phyloP scores from a whole-genome alignment of 1,140 invertebrate genomes.

The Agraylea sexmaculata region DNA sequence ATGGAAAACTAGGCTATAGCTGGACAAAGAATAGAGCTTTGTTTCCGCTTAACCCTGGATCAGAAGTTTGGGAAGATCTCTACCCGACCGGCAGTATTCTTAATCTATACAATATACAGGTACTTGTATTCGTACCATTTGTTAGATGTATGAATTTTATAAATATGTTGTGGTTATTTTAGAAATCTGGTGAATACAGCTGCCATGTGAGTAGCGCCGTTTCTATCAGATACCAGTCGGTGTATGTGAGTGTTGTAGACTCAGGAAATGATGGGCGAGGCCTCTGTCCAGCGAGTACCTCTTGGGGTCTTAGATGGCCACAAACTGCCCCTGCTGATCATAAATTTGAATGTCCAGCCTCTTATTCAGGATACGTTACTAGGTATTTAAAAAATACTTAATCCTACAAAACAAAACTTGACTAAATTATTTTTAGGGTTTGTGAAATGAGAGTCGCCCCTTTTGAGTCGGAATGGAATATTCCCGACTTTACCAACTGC shows the following conservation, averaged over 20 bases:
- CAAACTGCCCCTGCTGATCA: constrained; percentile 34
- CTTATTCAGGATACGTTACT: constrained; percentile 32
- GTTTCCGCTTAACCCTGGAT: constrained; percentile 53
- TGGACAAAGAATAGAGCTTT: constrained; percentile 66
- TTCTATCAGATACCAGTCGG: constrained; percentile 28
- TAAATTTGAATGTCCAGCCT: constrained; percentile 29
- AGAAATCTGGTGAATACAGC: constrained; percentile 38
- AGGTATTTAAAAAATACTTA: constrained; percentile 23
- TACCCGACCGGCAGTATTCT: constrained; percentile 67
- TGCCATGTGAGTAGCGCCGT: constrained; percentile 37
- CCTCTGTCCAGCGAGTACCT: constrained; percentile 26
- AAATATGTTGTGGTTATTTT: constrained; percentile 6
- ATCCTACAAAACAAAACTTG: neutral
- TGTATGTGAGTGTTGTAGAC: constrained; percentile 31
- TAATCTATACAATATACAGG: constrained; percentile 62
- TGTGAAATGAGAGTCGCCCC: constrained; percentile 36
- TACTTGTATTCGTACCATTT: too few species aligned
- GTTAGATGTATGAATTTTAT: neutral
- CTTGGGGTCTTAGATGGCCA: constrained; percentile 34
- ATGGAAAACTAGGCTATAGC: constrained; percentile 59
- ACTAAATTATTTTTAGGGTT: constrained; percentile 26
- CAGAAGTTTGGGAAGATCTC: constrained; percentile 67
- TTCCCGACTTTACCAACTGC: constrained; percentile 62
- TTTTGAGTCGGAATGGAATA: constrained; percentile 52
- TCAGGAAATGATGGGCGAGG: constrained; percentile 26